A percentile compares a stretch with the other conserved stretches of the same genome.
These are phyloP conservation scores for Pedionomus torquatus DNA, from an alignment of 2,113 vertebrate species.

Conservation along the genomic window DNA sequence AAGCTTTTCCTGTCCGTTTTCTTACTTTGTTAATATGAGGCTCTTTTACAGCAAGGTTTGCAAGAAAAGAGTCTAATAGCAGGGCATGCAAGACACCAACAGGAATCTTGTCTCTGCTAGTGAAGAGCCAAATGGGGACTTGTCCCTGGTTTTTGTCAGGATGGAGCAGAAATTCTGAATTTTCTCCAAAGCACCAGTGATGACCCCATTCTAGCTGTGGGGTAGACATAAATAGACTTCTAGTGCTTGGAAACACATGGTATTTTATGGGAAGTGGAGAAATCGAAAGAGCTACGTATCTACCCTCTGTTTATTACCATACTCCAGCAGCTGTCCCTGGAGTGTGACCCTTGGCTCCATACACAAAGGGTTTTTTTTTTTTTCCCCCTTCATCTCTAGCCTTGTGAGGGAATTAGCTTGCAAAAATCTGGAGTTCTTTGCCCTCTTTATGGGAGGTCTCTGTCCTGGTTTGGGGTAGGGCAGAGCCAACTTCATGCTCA, in stretches of 20 bases:
- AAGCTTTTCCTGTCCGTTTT: background rate
- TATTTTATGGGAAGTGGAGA: background rate
- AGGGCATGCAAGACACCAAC: rapidly evolving
- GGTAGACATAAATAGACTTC: background rate
- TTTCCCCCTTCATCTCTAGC: background rate
- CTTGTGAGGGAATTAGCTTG: background rate
- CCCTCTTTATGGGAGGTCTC: background rate
- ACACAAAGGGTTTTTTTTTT: background rate
- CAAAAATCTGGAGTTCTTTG: background rate
- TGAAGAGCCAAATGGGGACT: background rate
- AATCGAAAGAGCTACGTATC: background rate
- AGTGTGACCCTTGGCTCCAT: background rate
- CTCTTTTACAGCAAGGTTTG: background rate
- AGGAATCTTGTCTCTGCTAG: background rate
- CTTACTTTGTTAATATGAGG: background rate
- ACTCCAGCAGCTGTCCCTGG: background rate
- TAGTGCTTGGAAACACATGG: background rate
- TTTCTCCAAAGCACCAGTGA: background rate
- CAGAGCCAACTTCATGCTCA: no score
- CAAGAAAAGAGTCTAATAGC: background rate
- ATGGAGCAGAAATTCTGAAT: background rate
- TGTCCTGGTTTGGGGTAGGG: background rate
- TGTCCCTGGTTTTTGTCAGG: background rate
- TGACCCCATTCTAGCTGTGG: background rate
- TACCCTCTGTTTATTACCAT: background rate